Percentiles rank a stretch among this genome's conserved stretches.
Conservation (phyloP, 2,888 invertebrate species). For the Phlogophora meticulosa region DNA sequence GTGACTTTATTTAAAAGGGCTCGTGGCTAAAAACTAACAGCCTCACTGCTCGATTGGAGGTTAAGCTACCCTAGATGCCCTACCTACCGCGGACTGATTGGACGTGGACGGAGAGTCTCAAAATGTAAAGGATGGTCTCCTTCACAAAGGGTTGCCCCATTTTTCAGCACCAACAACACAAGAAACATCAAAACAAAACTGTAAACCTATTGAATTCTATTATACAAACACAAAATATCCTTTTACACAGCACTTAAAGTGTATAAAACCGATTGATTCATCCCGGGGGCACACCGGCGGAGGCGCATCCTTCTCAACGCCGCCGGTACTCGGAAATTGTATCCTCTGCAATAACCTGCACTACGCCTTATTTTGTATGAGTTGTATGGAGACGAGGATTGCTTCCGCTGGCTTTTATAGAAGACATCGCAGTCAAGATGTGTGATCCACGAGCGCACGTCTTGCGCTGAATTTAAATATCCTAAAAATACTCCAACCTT, state of each 20-base stretch:
- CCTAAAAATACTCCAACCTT: too few species aligned
- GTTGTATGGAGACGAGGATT: constrained; percentile 7
- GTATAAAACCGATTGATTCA: not conserved
- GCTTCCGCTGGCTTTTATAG: constrained; percentile 20
- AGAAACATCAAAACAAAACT: not conserved
- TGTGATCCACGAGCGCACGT: not conserved
- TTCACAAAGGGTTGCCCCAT: too few species aligned
- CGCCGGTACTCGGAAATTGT: constrained; percentile 49
- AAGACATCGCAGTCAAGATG: constrained; percentile 16
- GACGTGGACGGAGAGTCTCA: too few species aligned
- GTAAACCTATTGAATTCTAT: not conserved
- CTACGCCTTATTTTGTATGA: constrained; percentile 1
- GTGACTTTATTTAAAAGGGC: too few species aligned
- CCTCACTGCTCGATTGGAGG: too few species aligned
- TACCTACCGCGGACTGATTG: too few species aligned
- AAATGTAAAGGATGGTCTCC: too few species aligned
- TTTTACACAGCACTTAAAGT: not conserved
- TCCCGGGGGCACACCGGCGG: constrained; percentile 12
- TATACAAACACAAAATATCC: constrained; percentile 20
- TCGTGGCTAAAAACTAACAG: too few species aligned
- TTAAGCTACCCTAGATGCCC: too few species aligned
- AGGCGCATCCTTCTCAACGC: constrained; percentile 29
- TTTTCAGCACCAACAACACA: constrained; percentile 1
- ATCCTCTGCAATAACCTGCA: constrained; percentile 35
- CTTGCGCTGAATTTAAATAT: not conserved